Conservation (phyloP, 2,797 vertebrate species). For the Novumbra hubbsi region DNA sequence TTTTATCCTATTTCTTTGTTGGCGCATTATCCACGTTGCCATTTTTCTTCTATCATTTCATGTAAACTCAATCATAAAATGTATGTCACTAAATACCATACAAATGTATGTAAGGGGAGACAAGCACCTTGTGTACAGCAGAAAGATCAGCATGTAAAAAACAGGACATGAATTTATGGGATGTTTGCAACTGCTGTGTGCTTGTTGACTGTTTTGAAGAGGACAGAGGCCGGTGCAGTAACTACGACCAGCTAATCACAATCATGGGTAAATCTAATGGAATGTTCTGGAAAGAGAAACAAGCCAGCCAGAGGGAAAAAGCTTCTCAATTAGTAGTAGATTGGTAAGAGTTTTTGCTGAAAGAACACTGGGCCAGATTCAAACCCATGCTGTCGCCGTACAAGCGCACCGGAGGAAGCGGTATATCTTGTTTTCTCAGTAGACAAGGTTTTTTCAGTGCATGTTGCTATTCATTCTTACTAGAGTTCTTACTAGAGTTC, state of each 20-base stretch:
- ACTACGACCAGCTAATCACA: not conserved
- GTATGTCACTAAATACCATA: not conserved
- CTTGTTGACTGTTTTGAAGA: constrained; percentile 12
- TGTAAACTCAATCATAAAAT: not conserved
- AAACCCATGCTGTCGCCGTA: no score
- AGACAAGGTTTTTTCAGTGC: no score
- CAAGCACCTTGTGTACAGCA: not conserved
- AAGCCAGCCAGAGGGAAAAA: constrained; percentile 9
- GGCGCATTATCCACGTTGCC: no score
- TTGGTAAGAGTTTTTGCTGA: no score
- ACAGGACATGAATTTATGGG: not conserved
- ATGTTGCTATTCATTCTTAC: no score
- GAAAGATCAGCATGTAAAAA: not conserved
- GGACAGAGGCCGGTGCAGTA: not conserved
- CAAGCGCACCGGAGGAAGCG: no score
- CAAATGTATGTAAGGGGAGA: not conserved
- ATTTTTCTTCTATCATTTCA: no score
- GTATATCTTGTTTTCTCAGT: no score
- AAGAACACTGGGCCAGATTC: no score
- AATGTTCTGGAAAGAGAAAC: constrained; percentile 16
- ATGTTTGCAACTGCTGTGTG: constrained; percentile 5
- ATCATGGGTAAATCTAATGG: constrained; percentile 28
- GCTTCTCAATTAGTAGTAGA: not conserved
- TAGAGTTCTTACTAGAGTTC: no score
- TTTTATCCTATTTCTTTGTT: no score